A percentile compares a stretch with the other conserved stretches of the same genome.
Evolutionary conservation across 2,113 vertebrate genomes (phyloP).

Genomic region (Misgurnus anguillicaudatus): DNA sequence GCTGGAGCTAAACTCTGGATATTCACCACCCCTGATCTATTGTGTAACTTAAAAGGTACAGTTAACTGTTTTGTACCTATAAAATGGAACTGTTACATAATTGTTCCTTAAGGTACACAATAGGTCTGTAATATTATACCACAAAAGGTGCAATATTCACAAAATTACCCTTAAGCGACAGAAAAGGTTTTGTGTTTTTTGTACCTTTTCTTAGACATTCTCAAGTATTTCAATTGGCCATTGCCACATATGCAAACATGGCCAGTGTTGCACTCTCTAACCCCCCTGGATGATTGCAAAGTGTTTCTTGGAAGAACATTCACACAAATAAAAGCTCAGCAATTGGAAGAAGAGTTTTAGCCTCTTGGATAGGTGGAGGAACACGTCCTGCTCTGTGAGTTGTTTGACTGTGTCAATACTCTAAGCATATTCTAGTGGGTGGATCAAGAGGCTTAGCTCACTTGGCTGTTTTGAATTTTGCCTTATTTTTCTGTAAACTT

Average conservation of each 20-base stretch:
- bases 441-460: constrained; percentile 56
- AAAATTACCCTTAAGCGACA: no score
- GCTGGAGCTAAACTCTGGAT: no score
- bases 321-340: constrained; percentile 56
- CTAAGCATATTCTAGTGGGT: constrained; percentile 44
- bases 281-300: constrained; percentile 34
- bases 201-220: not conserved
- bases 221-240: constrained; percentile 37
- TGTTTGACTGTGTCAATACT: constrained; percentile 62
- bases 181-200: no score
- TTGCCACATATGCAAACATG: constrained; percentile 38
- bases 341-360: constrained; percentile 61
- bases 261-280: constrained; percentile 39
- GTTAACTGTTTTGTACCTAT: no score
- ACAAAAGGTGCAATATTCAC: no score
- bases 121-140: no score
- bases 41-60: no score
- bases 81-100: no score
- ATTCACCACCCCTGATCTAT: no score
- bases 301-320: constrained; percentile 51
- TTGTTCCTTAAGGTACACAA: no score
- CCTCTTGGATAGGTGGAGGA: constrained; percentile 59
- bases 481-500: not conserved
- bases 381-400: constrained; percentile 58
- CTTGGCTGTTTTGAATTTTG: constrained; percentile 53